These are phyloP conservation scores for Ctenodactylus gundi DNA, from an alignment of 2,113 vertebrate genomes.

Conservation along the genomic window DNA sequence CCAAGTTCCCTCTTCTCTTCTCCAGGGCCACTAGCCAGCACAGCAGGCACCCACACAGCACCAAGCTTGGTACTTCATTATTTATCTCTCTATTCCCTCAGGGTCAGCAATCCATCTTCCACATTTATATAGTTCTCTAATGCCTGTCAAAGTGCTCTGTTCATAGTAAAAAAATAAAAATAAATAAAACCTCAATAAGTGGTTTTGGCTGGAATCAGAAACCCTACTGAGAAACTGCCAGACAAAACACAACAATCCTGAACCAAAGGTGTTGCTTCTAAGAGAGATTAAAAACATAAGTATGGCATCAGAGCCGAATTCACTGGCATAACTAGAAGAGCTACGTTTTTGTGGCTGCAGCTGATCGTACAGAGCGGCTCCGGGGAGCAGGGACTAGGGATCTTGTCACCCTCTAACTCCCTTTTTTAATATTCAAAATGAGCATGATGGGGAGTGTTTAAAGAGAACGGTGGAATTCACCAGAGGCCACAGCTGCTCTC, in stretches of 20 bases:
- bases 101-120: background rate
- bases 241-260: background rate
- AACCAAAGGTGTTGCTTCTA: background rate
- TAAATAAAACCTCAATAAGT: background rate
- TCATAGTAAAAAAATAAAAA: background rate
- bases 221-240: background rate
- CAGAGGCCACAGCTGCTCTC: background rate
- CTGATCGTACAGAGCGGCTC: background rate
- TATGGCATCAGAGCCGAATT: background rate
- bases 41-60: rapidly evolving
- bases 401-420: background rate
- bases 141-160: background rate
- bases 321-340: background rate
- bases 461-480: background rate
- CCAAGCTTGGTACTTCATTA: background rate
- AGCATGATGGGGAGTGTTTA: background rate
- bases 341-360: background rate
- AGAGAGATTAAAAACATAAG: background rate
- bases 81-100: background rate
- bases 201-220: background rate
- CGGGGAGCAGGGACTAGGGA: background rate
- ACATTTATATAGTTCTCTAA: background rate
- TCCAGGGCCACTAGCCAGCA: background rate
- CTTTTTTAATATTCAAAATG: conserved; percentile 30
- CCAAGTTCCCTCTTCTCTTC: background rate